phyloP scores from a whole-genome alignment of 2,888 invertebrate genomes.

The Nymphalis c-album region DNA sequence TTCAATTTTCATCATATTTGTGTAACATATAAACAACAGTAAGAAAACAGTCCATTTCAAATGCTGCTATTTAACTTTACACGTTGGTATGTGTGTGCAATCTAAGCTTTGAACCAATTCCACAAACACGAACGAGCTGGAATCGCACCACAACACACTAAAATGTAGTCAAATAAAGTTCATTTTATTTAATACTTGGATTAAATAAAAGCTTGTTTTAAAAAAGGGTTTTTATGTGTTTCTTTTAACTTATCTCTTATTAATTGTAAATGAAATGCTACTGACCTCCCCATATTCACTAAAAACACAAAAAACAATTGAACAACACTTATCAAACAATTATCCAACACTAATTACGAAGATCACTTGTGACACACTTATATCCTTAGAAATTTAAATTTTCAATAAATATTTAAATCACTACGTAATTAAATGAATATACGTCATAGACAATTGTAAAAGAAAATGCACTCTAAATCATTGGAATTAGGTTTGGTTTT shows the following conservation, averaged over 20 bases:
- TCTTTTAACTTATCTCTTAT: no score
- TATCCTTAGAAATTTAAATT: constrained; percentile 20
- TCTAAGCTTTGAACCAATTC: no score
- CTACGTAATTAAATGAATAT: constrained; percentile 10
- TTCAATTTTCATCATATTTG: no score
- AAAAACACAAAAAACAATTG: background rate
- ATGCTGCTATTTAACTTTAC: no score
- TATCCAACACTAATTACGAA: constrained; percentile 11
- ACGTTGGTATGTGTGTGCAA: no score
- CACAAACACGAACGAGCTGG: no score
- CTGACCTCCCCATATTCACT: background rate
- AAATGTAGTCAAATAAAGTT: no score
- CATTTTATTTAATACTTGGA: background rate
- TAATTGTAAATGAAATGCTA: background rate
- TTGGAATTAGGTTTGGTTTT: background rate
- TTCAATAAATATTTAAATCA: constrained; percentile 29
- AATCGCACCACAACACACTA: no score
- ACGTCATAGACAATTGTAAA: background rate
- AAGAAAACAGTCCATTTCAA: no score
- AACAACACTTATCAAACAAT: background rate
- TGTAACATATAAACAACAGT: no score
- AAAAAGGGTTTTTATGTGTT: no score
- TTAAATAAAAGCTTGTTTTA: background rate
- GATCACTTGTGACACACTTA: constrained; percentile 9
- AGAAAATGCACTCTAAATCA: background rate